phyloP scores from a whole-genome alignment of 2,113 vertebrate species.

The Nothoprocta perdicaria region DNA sequence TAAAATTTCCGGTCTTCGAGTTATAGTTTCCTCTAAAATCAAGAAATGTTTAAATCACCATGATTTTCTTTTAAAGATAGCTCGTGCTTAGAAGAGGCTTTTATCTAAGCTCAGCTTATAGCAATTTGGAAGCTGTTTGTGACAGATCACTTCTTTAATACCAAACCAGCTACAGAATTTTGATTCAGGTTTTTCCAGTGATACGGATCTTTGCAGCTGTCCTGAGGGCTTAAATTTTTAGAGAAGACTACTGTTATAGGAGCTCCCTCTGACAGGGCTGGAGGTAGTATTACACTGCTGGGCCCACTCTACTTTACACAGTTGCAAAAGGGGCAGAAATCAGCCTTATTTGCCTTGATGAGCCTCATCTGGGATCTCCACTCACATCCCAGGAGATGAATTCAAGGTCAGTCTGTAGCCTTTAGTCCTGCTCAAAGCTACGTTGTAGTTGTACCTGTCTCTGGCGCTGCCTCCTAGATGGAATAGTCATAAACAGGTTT shows the following conservation, averaged over 20 bases:
- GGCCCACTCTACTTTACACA: neutral
- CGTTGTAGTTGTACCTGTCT: neutral
- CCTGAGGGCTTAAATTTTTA: neutral
- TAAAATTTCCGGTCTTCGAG: constrained; percentile 21
- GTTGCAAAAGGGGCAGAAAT: neutral
- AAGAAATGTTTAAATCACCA: neutral
- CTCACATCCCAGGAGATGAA: neutral
- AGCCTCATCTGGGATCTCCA: neutral
- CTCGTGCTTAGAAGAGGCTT: neutral
- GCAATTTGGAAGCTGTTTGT: neutral
- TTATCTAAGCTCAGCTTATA: neutral
- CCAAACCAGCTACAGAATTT: neutral
- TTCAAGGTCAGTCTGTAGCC: neutral
- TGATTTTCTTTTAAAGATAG: neutral
- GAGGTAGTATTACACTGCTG: rapidly evolving
- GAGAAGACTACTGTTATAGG: neutral
- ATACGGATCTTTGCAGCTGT: neutral
- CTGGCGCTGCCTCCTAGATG: neutral
- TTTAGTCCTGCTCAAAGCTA: neutral
- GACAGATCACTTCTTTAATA: neutral
- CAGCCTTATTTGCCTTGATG: neutral
- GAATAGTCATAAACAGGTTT: neutral
- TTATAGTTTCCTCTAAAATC: constrained; percentile 53
- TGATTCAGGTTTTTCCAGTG: neutral
- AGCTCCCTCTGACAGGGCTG: rapidly evolving